Percentiles rank a stretch among this genome's conserved stretches.
Conservation (phyloP, 2,113 vertebrate genomes). For the Pachyramphus minor region DNA sequence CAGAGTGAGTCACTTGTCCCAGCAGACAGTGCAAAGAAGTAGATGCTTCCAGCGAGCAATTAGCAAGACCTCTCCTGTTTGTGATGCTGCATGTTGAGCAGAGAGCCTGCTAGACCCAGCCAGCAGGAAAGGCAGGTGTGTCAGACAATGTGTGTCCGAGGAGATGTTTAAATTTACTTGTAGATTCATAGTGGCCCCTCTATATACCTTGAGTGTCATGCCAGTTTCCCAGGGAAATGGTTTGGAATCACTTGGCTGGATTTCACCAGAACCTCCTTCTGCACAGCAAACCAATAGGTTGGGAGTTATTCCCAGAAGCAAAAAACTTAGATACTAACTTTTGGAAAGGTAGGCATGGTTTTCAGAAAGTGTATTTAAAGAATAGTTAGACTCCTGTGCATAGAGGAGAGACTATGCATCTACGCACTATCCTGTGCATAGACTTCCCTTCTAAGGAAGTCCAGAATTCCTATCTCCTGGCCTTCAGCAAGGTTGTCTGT, state of each 20-base stretch:
- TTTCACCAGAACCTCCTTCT: not conserved
- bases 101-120: not conserved
- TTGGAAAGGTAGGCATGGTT: not conserved
- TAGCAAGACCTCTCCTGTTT: not conserved
- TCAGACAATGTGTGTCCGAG: not conserved
- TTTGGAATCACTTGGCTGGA: not conserved
- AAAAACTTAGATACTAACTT: not conserved
- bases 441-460: not conserved
- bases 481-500: not conserved
- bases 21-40: not conserved
- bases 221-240: not conserved
- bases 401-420: too few relatives aligned
- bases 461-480: not conserved
- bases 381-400: not conserved
- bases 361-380: not conserved
- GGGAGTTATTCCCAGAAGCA: not conserved
- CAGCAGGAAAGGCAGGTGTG: not conserved
- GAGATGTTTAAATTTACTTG: not conserved
- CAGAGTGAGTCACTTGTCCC: not conserved
- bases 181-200: not conserved
- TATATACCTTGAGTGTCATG: accelerated
- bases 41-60: not conserved
- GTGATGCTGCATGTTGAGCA: not conserved
- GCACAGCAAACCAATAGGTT: not conserved
- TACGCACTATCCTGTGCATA: not conserved